These are phyloP conservation scores for Corbicula japonica DNA, from an alignment of 2,888 invertebrate genomes.

Conservation along the genomic window DNA sequence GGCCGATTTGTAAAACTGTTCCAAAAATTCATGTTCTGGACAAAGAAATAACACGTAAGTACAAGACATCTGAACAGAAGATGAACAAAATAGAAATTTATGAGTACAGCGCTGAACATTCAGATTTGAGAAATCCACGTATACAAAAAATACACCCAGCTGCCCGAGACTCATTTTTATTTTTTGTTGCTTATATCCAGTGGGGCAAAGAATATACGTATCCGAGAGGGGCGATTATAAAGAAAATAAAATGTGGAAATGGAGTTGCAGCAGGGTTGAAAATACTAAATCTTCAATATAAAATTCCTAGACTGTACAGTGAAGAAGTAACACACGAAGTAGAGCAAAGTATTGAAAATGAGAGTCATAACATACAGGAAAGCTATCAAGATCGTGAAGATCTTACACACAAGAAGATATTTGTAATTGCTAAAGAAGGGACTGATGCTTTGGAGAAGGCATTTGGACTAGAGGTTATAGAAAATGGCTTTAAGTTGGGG, in stretches of 20 bases:
- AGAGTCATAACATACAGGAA: background rate
- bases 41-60: constrained; percentile 24
- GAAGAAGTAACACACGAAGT: constrained; percentile 21
- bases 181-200: constrained; percentile 44
- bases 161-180: constrained; percentile 27
- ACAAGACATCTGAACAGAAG: background rate
- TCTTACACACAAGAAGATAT: constrained; percentile 45
- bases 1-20: constrained; percentile 63
- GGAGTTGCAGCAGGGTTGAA: constrained; percentile 27
- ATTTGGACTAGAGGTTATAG: constrained; percentile 46
- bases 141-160: constrained; percentile 24
- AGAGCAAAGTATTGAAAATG: background rate
- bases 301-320: constrained; percentile 53
- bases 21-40: constrained; percentile 58
- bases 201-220: constrained; percentile 45
- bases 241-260: constrained; percentile 19
- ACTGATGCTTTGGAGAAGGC: constrained; percentile 70
- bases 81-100: constrained; percentile 59
- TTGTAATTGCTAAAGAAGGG: constrained; percentile 67
- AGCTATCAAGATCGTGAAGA: constrained; percentile 32
- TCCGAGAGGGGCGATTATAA: constrained; percentile 49
- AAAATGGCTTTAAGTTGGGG: constrained; percentile 53
- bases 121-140: constrained; percentile 10
- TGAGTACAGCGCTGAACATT: constrained; percentile 25
- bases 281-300: constrained; percentile 47